Evolutionary conservation across 2,797 vertebrate species (phyloP), one percentile per base, ranked within the genome.

Genomic region (Gymnoscopelus braueri): DNA sequence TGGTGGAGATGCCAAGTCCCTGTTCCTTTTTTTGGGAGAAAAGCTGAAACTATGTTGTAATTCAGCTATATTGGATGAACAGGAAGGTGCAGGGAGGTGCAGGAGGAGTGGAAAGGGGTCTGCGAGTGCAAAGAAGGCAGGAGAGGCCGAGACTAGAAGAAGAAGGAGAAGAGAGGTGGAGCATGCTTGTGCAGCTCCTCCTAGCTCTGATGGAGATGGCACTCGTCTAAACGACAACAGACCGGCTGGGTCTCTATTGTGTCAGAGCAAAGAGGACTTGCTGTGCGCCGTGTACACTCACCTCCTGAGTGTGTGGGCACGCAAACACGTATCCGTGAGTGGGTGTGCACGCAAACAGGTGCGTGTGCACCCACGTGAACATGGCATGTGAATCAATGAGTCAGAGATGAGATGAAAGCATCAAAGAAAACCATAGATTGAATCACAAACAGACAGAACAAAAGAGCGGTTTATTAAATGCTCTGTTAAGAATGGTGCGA

Each of bases 211-310:
- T 74, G 64, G 49, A 75, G 84, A 82, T 60, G 9, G 56, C 71
- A 80, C 82, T 84, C 58, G 64, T 63, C 77, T 70, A 88, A 89
- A 91, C 91, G 35, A 39, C 71, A 88, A 85, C 65, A 72, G 78
- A 83, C 77, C 87, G 88, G 89, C 90, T 91, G 88, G 80, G 81
- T 80, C 78, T 86, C 78, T 83, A 69, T 81, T 76, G 78, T 48
- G 82, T 68, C 1, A 72, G 84, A 90, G 87, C 85, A 88, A 88
- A 90, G 87, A 65, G 85, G 70, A 77, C 89, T 77, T 77, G 83
- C 88, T 88, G 88, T 68, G 89, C 76, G n/a, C 79, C 83, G 81
- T 75, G 82, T 90, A 86, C 87, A 87, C 75, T 89, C 81, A 77
- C 82, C 82, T 82, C 69, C 60, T 69, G 35, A 77, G 76, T 74